phyloP scores from a whole-genome alignment of 2,797 vertebrate genomes.

The Myiotriccus ornatus region DNA sequence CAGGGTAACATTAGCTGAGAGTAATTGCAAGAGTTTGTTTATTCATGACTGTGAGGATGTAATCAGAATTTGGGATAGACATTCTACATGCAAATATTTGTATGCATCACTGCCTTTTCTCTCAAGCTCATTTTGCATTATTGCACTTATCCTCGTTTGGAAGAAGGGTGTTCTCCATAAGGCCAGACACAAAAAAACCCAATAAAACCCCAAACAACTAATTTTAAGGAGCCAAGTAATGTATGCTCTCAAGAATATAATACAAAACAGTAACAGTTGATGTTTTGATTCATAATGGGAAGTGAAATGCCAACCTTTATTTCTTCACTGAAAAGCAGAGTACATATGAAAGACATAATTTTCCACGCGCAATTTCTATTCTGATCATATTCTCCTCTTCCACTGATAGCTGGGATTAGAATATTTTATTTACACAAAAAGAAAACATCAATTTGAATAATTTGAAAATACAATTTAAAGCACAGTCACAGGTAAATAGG shows the following conservation, averaged over 20 bases:
- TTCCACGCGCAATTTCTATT: neutral
- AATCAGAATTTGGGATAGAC: neutral
- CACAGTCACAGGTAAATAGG: neutral
- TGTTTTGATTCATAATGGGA: neutral
- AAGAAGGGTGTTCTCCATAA: neutral
- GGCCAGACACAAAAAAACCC: accelerated
- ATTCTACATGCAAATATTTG: neutral
- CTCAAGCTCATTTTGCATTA: neutral
- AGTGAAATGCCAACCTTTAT: neutral
- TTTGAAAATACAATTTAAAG: neutral
- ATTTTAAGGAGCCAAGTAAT: conserved; percentile 6
- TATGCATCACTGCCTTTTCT: neutral
- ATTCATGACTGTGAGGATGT: conserved; percentile 17
- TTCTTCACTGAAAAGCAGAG: neutral
- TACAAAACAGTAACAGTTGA: neutral
- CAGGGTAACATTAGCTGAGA: conserved; percentile 32
- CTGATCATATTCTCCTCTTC: neutral
- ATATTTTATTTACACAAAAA: neutral
- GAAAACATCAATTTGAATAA: neutral
- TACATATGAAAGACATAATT: neutral
- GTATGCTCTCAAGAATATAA: neutral
- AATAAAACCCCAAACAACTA: neutral
- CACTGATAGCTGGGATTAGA: neutral
- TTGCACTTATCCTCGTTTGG: neutral
- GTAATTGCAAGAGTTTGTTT: conserved; percentile 30